These are phyloP conservation scores for Agonopterix heracliana DNA, from an alignment of 2,888 invertebrate genomes.

Conservation along the genomic window DNA sequence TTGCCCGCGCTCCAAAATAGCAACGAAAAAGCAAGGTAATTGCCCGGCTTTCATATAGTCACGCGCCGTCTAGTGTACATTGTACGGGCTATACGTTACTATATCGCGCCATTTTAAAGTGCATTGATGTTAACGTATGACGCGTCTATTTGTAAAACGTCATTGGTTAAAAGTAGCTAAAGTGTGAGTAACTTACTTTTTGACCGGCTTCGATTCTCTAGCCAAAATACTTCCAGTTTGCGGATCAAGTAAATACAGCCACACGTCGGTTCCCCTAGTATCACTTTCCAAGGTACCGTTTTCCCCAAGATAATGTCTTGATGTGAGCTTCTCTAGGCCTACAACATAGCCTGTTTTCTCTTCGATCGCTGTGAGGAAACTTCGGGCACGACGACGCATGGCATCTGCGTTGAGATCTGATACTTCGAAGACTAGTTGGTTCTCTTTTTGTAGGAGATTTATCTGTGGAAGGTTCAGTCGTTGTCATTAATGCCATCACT, in stretches of 20 bases:
- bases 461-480: constrained; percentile 53
- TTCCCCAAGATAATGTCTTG: constrained; percentile 81
- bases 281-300: constrained; percentile 87
- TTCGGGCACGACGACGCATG: constrained; percentile 72
- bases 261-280: constrained; percentile 86
- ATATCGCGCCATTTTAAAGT: too few relatives aligned
- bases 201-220: constrained; percentile 82
- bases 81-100: too few relatives aligned
- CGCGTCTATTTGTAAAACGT: too few relatives aligned
- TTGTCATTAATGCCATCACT: too few relatives aligned
- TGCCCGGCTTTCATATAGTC: too few relatives aligned
- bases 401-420: constrained; percentile 84
- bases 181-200: constrained; percentile 79
- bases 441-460: constrained; percentile 85
- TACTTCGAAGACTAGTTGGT: constrained; percentile 87
- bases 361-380: constrained; percentile 78
- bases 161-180: too few relatives aligned
- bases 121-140: too few relatives aligned
- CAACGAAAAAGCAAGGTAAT: too few relatives aligned
- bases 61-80: too few relatives aligned
- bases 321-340: constrained; percentile 89
- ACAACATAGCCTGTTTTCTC: constrained; percentile 84
- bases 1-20: too few relatives aligned
- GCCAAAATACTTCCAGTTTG: constrained; percentile 82
- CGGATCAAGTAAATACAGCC: constrained; percentile 92